Evolutionary conservation across 2,888 invertebrate species (phyloP), one percentile per base, ranked within the genome.

Genomic region (Acholoe squamosa): DNA sequence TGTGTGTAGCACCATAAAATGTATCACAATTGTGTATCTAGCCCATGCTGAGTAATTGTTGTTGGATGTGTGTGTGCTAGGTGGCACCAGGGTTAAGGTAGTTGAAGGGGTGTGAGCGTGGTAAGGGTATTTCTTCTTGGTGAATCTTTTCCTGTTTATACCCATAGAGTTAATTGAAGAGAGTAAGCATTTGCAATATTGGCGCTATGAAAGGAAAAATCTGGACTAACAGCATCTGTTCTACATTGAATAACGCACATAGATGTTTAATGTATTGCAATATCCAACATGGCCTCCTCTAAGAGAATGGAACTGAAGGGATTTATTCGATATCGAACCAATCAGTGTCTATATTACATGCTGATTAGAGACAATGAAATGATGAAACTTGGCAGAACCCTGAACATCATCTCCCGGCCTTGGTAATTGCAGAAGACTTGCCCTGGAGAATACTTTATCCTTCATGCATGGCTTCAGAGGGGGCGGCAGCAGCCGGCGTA

Each of bases 301-400:
- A 5, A 71, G 71, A 28, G n/a, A 1, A 22, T 5, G 12, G 71
- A 71, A 28, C 19, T 25, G 25, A 71, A 71, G 71, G 25, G 71
- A 71, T 28, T 71, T 25, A 22, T 1, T 28, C 28, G 25, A 25
- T 71, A 71, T 71, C 71, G 71, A 71, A 71, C 71, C 71, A 71
- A 71, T 71, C 71, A 71, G 71, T n/a, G 71, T 14, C 71, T 71
- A n/a, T 5, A 25, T 71, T 71, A 71, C 71, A 71, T 28, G n/a
- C 71, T 71, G 71, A 71, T 71, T 71, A 71, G 25, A 71, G 14
- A 71, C 71, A 14, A 14, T 25, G 31, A 0, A 25, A 71, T 71
- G 71, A 71, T 71, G 28, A 22, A 25, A 14, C 71, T 25, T 25
- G 71, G 25, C 71, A 71, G 28, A 28, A n/a, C 28, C 28, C 71